Evolutionary conservation across 2,113 vertebrate genomes (phyloP).

Genomic region (Gymnobelideus leadbeateri): DNA sequence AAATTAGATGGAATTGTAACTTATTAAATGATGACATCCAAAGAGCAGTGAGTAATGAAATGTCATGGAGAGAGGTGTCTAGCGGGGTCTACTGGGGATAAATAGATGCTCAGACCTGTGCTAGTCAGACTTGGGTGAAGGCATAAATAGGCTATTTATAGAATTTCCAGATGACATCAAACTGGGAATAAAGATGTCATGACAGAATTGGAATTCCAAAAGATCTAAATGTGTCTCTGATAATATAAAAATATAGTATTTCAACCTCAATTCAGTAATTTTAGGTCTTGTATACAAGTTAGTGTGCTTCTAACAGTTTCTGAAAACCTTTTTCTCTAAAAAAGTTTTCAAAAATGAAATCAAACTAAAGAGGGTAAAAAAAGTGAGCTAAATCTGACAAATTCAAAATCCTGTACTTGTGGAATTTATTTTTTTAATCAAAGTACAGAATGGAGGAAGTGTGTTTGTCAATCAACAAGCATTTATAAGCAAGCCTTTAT

Average conservation of each 20-base stretch:
- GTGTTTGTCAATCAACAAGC: not conserved
- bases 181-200: not conserved
- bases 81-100: not conserved
- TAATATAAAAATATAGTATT: not conserved
- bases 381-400: not conserved
- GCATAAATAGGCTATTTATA: not conserved
- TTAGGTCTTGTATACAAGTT: not conserved
- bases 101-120: not conserved
- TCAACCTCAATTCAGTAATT: not conserved
- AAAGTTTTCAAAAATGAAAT: not conserved
- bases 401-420: not conserved
- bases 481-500: too few relatives aligned
- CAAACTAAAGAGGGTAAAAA: not conserved
- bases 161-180: not conserved
- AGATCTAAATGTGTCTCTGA: not conserved
- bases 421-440: not conserved
- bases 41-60: not conserved
- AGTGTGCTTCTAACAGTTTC: not conserved
- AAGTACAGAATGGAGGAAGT: not conserved
- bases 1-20: not conserved
- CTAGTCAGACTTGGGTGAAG: not conserved
- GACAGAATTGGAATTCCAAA: not conserved
- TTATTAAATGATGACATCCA: not conserved
- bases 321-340: not conserved
- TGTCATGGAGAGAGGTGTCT: not conserved